These are phyloP conservation scores for Mixornis gularis DNA, from an alignment of 2,113 vertebrate genomes.

Conservation along the genomic window DNA sequence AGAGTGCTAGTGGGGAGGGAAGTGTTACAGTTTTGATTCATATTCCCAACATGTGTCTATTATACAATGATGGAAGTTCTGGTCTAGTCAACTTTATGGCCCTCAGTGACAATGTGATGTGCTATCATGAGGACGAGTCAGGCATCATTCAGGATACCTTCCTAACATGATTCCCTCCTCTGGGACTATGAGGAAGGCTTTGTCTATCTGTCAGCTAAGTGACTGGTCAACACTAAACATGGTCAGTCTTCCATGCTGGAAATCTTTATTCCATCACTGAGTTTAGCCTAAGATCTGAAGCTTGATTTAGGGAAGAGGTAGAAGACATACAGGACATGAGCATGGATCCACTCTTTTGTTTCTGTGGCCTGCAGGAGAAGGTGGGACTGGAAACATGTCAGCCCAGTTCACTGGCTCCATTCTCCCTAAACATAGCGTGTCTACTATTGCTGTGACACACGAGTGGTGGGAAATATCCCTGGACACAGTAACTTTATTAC, in stretches of 20 bases:
- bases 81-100: background rate
- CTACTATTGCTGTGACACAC: background rate
- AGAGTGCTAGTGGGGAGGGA: background rate
- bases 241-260: background rate
- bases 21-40: background rate
- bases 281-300: background rate
- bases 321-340: rapidly evolving
- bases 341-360: background rate
- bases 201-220: background rate
- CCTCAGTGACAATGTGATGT: background rate
- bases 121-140: background rate
- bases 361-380: background rate
- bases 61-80: background rate
- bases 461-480: background rate
- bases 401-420: background rate
- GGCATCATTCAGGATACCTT: background rate
- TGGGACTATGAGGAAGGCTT: background rate
- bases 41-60: background rate
- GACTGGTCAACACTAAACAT: background rate
- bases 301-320: background rate
- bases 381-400: background rate
- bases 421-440: background rate
- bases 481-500: background rate
- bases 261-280: background rate
- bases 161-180: background rate